Percentiles rank a stretch among this genome's conserved stretches.
phyloP scores from a whole-genome alignment of 2,113 vertebrate genomes.

The Podarcis cretensis region DNA sequence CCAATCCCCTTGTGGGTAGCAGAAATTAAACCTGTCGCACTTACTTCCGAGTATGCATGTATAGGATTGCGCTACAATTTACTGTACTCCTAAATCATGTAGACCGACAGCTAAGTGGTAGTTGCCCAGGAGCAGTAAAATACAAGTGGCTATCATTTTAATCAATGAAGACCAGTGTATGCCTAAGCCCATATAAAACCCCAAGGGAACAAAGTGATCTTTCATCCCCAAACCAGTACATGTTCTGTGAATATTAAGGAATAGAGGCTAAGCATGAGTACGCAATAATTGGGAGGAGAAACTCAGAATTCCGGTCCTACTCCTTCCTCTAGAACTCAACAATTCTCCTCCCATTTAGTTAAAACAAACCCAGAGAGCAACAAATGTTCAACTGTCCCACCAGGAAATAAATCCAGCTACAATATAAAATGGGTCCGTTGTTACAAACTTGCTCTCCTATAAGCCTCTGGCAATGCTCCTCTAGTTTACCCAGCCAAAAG shows the following conservation, averaged over 20 bases:
- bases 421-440: conserved; percentile 49
- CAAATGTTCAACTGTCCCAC: not conserved
- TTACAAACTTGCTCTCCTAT: conserved; percentile 21
- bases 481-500: conserved; percentile 26
- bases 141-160: conserved; percentile 8
- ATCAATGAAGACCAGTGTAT: conserved; percentile 5
- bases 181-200: conserved; percentile 5
- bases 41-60: too few species aligned
- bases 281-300: not conserved
- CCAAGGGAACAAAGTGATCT: conserved; percentile 22
- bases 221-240: not conserved
- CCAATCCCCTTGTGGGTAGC: not conserved
- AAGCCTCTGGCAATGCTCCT: conserved; percentile 16
- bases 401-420: conserved; percentile 24
- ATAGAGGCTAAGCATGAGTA: not conserved
- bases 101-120: conserved; percentile 45
- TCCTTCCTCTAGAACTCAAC: not conserved
- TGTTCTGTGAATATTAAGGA: not conserved
- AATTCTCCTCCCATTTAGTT: not conserved
- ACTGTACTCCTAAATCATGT: conserved; percentile 53
- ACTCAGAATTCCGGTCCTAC: not conserved
- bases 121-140: conserved; percentile 45
- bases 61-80: not conserved
- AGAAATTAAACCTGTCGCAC: not conserved
- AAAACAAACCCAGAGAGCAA: not conserved